Conservation (phyloP, 2,797 vertebrate species). For the Phataginus tetradactyla region DNA sequence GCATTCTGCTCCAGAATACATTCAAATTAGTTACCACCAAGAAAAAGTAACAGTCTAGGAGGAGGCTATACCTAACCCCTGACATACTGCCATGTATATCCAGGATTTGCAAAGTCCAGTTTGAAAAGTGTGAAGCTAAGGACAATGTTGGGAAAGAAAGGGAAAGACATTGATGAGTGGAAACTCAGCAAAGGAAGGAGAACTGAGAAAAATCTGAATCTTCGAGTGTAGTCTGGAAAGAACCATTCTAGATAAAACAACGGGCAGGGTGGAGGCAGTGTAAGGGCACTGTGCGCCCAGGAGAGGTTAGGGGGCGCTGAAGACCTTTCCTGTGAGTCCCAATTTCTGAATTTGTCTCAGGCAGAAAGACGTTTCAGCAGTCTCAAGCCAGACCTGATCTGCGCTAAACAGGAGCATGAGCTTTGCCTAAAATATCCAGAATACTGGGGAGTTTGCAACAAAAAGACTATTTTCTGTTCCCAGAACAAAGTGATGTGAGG, state of each 20-base stretch:
- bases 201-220: not conserved
- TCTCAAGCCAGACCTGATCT: not conserved
- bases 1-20: not conserved
- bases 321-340: constrained; percentile 7
- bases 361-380: constrained; percentile 28
- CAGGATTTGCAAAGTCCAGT: not conserved
- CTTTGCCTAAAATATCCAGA: constrained; percentile 47
- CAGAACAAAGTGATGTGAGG: not conserved
- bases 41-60: constrained; percentile 29
- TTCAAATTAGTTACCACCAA: constrained; percentile 25
- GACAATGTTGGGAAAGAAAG: constrained; percentile 11
- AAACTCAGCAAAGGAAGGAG: not conserved
- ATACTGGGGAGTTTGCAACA: not conserved
- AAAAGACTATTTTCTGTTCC: constrained; percentile 26
- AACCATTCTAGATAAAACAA: not conserved
- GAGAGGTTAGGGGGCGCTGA: not conserved
- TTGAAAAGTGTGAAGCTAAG: constrained; percentile 26
- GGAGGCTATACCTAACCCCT: not conserved
- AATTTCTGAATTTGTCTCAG: constrained; percentile 3
- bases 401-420: not conserved
- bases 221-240: constrained; percentile 16
- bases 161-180: not conserved
- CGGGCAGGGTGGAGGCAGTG: not conserved
- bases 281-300: not conserved
- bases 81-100: not conserved